Evolutionary conservation across 1,140 invertebrate genomes (phyloP).

Genomic region (Drosophila teissieri): DNA sequence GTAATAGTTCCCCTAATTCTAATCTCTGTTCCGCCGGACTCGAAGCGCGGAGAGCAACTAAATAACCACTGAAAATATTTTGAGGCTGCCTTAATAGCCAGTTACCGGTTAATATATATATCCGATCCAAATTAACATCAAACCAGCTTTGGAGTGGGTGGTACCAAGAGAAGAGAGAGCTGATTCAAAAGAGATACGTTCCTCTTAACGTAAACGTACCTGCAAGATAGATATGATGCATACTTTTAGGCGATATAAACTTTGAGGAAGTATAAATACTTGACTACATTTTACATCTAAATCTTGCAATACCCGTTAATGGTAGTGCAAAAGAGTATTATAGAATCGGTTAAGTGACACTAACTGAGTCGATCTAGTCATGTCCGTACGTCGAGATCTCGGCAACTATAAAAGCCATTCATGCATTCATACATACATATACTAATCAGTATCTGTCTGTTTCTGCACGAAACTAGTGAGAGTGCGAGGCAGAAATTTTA

Average conservation of each 20-base stretch:
- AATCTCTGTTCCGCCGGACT: constrained; percentile 16
- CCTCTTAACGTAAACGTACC: neutral
- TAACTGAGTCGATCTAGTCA: no score
- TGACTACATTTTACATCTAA: no score
- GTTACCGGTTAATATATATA: constrained; percentile 5
- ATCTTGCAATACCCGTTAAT: no score
- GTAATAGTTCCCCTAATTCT: neutral
- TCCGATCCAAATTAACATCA: constrained; percentile 1
- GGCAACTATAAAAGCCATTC: no score
- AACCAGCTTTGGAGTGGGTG: constrained; percentile 28
- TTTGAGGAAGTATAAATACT: neutral
- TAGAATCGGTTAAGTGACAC: no score
- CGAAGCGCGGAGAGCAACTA: constrained; percentile 24
- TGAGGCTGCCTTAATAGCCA: neutral
- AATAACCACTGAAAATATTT: neutral
- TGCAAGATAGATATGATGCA: neutral
- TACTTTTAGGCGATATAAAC: constrained; percentile 2
- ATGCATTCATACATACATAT: no score
- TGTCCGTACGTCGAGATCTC: no score
- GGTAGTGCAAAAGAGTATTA: no score
- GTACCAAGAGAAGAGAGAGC: neutral
- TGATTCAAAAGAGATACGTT: no score
- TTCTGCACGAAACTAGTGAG: no score
- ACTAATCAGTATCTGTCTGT: no score
- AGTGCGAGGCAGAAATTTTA: no score